Conservation (phyloP, 2,113 vertebrate species). For the Pangasianodon hypophthalmus region DNA sequence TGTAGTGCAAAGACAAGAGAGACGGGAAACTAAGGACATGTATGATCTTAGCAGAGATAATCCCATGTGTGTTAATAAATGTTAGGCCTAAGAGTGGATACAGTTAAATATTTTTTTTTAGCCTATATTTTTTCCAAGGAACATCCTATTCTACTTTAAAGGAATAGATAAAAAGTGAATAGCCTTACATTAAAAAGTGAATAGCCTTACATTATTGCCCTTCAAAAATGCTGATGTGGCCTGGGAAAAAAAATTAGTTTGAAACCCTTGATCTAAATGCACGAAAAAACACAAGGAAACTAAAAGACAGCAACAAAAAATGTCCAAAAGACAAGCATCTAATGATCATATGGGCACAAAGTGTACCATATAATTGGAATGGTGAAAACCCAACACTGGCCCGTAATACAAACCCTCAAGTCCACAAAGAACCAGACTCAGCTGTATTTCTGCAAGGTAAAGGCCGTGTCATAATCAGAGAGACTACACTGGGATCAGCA, state of each 20-base stretch:
- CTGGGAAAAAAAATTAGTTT: background rate
- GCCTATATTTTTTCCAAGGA: background rate
- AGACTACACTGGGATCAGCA: constrained; percentile 13
- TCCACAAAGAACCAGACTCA: constrained; percentile 41
- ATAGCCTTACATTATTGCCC: background rate
- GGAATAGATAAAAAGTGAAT: background rate
- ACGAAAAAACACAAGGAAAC: background rate
- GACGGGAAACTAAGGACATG: background rate
- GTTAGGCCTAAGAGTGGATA: background rate
- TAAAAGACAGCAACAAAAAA: background rate
- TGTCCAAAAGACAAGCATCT: background rate
- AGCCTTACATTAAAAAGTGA: background rate
- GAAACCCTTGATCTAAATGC: background rate
- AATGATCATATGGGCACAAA: constrained; percentile 17
- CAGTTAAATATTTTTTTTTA: background rate
- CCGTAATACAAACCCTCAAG: constrained; percentile 47
- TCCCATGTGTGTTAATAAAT: background rate
- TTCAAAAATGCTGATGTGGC: background rate
- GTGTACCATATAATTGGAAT: constrained; percentile 13
- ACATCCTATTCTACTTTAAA: background rate
- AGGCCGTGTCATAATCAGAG: constrained; percentile 27
- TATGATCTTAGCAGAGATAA: background rate
- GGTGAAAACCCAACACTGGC: constrained; percentile 10
- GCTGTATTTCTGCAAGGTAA: constrained; percentile 44
- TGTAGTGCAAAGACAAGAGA: background rate